These are phyloP conservation scores for Notechis scutatus DNA, from an alignment of 2,113 vertebrate genomes.

Conservation along the genomic window DNA sequence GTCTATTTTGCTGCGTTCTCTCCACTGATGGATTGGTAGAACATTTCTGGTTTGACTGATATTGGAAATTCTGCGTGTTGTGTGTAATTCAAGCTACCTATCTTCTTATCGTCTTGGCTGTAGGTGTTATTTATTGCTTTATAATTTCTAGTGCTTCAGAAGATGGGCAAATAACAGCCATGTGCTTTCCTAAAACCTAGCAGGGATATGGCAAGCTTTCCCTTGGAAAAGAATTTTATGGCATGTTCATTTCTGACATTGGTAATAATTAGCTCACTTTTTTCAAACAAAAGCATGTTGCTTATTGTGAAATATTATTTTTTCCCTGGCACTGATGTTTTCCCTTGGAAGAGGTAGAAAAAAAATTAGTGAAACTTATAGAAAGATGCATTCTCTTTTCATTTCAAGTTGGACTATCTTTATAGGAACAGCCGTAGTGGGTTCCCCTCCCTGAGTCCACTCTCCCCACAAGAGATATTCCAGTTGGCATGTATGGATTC, in stretches of 20 bases:
- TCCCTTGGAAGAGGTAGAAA: not conserved
- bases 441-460: slow-evolving; percentile 87
- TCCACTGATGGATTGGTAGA: not conserved
- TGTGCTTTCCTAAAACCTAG: not conserved
- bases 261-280: not conserved
- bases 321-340: not conserved
- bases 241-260: not conserved
- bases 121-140: not conserved
- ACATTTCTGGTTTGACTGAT: not conserved
- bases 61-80: not conserved
- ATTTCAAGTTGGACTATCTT: slow-evolving; percentile 52
- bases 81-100: not conserved
- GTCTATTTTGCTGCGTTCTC: not conserved
- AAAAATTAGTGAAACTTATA: not conserved
- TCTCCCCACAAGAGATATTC: slow-evolving; percentile 93
- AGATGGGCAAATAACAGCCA: not conserved
- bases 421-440: slow-evolving; percentile 82
- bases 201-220: not conserved
- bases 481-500: slow-evolving; percentile 80
- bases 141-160: not conserved
- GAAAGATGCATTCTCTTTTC: not conserved
- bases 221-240: not conserved
- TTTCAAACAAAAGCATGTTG: not conserved
- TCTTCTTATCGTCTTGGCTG: not conserved
- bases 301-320: not conserved